These are phyloP conservation scores for Pteronura brasiliensis DNA, from an alignment of 2,113 vertebrate species.

Conservation along the genomic window DNA sequence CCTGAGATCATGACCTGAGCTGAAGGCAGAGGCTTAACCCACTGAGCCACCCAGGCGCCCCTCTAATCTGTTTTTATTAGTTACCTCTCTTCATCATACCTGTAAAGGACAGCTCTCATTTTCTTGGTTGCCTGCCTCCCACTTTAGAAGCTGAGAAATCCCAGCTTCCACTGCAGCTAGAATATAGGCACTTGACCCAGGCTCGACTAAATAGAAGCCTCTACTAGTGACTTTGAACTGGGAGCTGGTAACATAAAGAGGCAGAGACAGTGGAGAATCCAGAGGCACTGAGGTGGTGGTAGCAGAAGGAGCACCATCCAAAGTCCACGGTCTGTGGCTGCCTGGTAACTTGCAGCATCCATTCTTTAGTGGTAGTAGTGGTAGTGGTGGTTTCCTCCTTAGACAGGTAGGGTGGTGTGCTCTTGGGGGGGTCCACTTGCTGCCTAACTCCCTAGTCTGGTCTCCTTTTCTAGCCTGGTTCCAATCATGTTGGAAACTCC, in stretches of 20 bases:
- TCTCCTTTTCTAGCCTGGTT: neutral
- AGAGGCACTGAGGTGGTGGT: neutral
- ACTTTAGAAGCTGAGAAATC: neutral
- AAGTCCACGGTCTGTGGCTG: neutral
- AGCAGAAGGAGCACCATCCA: neutral
- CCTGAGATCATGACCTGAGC: too few species aligned
- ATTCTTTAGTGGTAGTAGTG: neutral
- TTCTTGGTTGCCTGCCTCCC: neutral
- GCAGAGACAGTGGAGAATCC: neutral
- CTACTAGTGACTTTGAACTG: neutral
- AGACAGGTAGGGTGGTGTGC: too few species aligned
- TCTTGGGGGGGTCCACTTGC: neutral
- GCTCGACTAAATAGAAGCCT: neutral
- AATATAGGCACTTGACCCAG: neutral
- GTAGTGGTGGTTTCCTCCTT: neutral
- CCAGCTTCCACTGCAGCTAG: neutral
- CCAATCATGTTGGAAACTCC: neutral
- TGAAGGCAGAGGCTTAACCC: too few species aligned
- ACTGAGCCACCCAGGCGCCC: too few species aligned
- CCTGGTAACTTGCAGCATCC: neutral
- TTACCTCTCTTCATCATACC: neutral
- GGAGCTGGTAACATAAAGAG: neutral
- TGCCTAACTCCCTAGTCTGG: neutral
- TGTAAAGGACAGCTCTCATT: neutral
- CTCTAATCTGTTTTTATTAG: neutral